Evolutionary conservation across 2,797 vertebrate genomes (phyloP).

Genomic region (Pseudomugil gertrudae): DNA sequence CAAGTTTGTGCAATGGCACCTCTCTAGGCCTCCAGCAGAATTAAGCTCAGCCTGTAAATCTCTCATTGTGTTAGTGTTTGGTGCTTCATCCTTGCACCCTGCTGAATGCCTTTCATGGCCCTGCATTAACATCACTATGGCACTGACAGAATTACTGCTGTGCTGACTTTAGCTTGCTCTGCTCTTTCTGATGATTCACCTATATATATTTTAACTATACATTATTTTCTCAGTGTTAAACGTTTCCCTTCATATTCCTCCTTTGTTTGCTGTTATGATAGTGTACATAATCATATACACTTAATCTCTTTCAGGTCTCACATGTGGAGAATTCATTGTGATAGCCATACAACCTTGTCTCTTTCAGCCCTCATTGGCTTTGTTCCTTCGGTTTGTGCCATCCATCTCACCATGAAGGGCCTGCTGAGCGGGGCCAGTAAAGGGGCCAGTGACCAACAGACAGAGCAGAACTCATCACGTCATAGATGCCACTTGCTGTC

Average conservation of each 20-base stretch:
- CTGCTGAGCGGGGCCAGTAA: conserved; percentile 70
- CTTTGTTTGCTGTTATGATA: conserved; percentile 2
- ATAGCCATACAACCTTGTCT: conserved; percentile 55
- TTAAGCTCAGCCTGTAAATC: conserved; percentile 38
- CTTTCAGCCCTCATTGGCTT: conserved; percentile 66
- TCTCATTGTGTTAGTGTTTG: conserved; percentile 65
- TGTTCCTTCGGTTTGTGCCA: conserved; percentile 65
- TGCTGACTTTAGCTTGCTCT: conserved; percentile 70
- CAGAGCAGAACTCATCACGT: conserved; percentile 54
- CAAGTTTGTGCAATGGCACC: background rate
- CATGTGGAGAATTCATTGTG: conserved; percentile 28
- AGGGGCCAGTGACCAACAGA: conserved; percentile 67
- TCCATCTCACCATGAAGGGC: conserved; percentile 76
- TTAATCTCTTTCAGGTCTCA: conserved; percentile 6
- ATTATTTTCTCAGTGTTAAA: conserved; percentile 16
- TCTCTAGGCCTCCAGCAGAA: conserved; percentile 15
- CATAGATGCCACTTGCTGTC: conserved; percentile 62
- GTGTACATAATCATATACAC: conserved; percentile 12
- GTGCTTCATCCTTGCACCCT: conserved; percentile 69
- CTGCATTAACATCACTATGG: conserved; percentile 85
- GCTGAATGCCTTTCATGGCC: conserved; percentile 77
- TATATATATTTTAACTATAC: conserved; percentile 5
- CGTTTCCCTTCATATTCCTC: background rate
- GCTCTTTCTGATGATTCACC: conserved; percentile 34
- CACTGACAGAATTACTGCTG: conserved; percentile 82